phyloP scores from a whole-genome alignment of 2,888 invertebrate species.

The Melieria omissa region DNA sequence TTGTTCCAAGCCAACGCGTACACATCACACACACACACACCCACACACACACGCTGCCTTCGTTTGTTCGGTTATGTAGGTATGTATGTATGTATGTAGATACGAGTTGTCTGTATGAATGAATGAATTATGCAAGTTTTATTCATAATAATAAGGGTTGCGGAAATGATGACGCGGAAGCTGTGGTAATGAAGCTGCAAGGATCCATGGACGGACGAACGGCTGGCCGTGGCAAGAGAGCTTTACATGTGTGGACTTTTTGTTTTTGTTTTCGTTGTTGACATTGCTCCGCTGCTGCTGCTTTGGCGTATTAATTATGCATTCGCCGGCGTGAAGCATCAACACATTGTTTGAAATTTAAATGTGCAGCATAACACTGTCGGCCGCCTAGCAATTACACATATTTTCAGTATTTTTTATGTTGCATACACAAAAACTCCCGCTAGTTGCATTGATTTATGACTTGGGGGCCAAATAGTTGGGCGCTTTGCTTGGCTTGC shows the following conservation, averaged over 20 bases:
- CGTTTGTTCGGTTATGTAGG: conserved; percentile 50
- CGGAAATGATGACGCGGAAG: conserved; percentile 63
- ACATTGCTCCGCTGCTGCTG: conserved; percentile 42
- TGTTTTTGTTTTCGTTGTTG: conserved; percentile 12
- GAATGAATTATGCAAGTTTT: conserved; percentile 56
- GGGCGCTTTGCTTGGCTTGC: no score
- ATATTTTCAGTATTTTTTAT: no score
- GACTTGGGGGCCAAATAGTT: no score
- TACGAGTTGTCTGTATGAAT: conserved; percentile 13
- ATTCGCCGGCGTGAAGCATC: conserved; percentile 60
- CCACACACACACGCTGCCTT: conserved; percentile 40
- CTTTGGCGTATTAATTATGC: conserved; percentile 60
- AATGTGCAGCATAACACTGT: conserved; percentile 14
- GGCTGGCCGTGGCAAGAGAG: conserved; percentile 26
- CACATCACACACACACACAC: no score
- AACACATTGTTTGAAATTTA: conserved; percentile 52
- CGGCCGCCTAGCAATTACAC: no score
- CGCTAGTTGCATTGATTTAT: no score
- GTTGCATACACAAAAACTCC: no score
- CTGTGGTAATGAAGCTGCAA: conserved; percentile 62
- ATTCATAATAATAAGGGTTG: conserved; percentile 19
- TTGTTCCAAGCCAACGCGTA: no score
- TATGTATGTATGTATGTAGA: conserved; percentile 9
- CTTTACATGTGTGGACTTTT: conserved; percentile 14
- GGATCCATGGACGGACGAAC: conserved; percentile 45